phyloP scores from a whole-genome alignment of 1,140 invertebrate species.

The Eriocheir sinensis region DNA sequence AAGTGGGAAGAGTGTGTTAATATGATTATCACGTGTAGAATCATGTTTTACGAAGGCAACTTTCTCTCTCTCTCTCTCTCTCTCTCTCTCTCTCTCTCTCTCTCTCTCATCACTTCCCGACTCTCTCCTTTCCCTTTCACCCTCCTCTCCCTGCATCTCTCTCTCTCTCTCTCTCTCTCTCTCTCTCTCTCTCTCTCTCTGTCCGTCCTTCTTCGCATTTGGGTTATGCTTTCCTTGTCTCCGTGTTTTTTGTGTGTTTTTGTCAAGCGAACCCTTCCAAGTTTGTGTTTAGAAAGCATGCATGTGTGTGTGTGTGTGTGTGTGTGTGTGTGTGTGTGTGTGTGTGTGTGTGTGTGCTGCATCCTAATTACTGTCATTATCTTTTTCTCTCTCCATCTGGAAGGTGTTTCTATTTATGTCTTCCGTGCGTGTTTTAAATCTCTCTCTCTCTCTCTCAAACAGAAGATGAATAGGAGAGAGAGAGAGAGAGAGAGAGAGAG shows the following conservation, averaged over 20 bases:
- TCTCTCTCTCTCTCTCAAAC: neutral
- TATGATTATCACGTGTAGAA: neutral
- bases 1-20: neutral
- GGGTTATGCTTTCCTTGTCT: neutral
- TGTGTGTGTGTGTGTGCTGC: no score
- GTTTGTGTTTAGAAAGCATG: neutral
- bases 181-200: neutral
- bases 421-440: neutral
- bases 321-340: slow-evolving; percentile 31
- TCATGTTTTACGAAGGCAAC: neutral
- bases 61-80: no score
- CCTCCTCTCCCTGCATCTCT: neutral
- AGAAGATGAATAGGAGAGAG: neutral
- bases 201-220: neutral
- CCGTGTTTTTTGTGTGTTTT: neutral
- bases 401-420: neutral
- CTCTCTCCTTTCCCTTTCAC: neutral
- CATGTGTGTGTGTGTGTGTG: slow-evolving; percentile 35
- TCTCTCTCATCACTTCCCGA: no score
- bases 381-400: neutral
- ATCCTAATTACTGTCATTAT: neutral
- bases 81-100: no score
- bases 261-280: neutral
- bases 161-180: slow-evolving; percentile 4
- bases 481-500: slow-evolving; percentile 22